Percentiles rank a stretch among this genome's conserved stretches.
Evolutionary conservation across 2,797 vertebrate genomes (phyloP).

Genomic region (Typhlichthys eigenmanni): DNA sequence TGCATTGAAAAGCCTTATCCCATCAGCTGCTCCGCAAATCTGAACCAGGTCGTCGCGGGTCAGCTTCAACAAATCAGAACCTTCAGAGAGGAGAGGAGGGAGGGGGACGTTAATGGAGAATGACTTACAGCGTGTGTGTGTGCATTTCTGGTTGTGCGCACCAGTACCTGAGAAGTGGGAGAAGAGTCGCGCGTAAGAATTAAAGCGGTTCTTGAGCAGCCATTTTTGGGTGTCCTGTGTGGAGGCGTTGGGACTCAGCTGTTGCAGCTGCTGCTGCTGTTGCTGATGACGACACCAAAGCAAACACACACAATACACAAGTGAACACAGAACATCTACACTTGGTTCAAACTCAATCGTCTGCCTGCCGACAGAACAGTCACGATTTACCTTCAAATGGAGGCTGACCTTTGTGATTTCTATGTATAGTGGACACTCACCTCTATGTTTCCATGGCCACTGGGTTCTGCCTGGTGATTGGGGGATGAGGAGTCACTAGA

Average conservation of each 20-base stretch:
- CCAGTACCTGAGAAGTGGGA: constrained; percentile 90
- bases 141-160: neutral
- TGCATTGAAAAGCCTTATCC: constrained; percentile 92
- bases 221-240: constrained; percentile 92
- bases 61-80: constrained; percentile 94
- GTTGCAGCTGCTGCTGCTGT: too few species aligned
- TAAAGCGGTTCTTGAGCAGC: constrained; percentile 91
- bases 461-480: constrained; percentile 92
- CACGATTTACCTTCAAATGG: neutral
- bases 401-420: neutral
- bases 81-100: constrained; percentile 52
- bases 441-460: constrained; percentile 79
- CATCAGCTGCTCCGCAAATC: constrained; percentile 93
- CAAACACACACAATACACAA: neutral
- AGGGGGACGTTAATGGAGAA: neutral
- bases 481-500: constrained; percentile 92
- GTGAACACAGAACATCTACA: neutral
- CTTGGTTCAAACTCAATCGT: neutral
- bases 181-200: constrained; percentile 87
- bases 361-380: neutral
- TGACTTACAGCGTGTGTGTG: neutral
- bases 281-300: neutral
- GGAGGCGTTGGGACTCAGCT: constrained; percentile 88
- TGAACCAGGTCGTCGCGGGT: constrained; percentile 92
- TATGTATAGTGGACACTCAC: constrained; percentile 70